Percentiles rank a stretch among this genome's conserved stretches.
phyloP scores from a whole-genome alignment of 2,797 vertebrate genomes.

The Peromyscus nudipes region DNA sequence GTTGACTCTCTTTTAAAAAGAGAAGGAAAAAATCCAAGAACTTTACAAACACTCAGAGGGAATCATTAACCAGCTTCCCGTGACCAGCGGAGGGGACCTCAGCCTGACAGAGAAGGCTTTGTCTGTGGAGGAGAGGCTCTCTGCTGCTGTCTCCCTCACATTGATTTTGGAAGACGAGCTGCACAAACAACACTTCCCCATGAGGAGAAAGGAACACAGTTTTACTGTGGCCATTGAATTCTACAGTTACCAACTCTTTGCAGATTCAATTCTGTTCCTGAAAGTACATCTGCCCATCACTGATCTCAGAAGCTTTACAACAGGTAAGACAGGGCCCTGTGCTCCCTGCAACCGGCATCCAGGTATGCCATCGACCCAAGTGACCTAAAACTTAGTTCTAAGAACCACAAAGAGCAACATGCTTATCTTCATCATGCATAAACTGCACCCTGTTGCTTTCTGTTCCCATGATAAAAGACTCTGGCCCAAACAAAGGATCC shows the following conservation, averaged over 20 bases:
- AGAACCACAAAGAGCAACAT: background rate
- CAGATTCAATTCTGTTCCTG: background rate
- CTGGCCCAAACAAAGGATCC: background rate
- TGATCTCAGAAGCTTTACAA: conserved; percentile 35
- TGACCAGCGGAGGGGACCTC: background rate
- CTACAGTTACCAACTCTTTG: background rate
- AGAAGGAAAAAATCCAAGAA: background rate
- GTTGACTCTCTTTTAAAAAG: background rate
- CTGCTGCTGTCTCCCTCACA: background rate
- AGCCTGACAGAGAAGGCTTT: background rate
- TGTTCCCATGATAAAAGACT: no score
- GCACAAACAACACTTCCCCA: background rate
- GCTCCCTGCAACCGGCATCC: background rate
- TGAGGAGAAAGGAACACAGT: background rate
- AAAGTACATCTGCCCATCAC: background rate
- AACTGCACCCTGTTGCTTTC: background rate
- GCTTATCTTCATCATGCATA: background rate
- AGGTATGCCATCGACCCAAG: background rate
- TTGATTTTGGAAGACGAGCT: background rate
- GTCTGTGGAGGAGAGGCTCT: conserved; percentile 17
- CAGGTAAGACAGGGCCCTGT: background rate
- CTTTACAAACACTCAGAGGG: background rate
- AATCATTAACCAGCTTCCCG: conserved; percentile 47
- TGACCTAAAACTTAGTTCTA: background rate
- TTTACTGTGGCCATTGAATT: background rate